phyloP scores from a whole-genome alignment of 2,113 vertebrate species.

The Neolamprologus cancellatus region DNA sequence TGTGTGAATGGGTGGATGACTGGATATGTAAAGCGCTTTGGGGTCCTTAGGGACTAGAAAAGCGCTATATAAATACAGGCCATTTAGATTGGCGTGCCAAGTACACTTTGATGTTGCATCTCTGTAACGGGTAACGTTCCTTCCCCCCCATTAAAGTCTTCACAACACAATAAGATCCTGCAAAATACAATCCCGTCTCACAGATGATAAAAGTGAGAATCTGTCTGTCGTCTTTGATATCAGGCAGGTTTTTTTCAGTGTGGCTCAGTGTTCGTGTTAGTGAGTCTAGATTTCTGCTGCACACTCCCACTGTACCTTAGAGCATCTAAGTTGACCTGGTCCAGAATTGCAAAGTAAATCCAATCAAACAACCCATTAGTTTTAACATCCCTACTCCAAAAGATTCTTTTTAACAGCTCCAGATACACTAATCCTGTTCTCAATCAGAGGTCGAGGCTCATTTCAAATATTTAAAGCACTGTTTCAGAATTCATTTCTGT shows the following conservation, averaged over 20 bases:
- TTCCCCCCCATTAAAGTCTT: neutral
- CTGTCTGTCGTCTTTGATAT: neutral
- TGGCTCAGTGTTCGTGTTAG: neutral
- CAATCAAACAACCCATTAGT: neutral
- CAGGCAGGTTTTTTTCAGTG: neutral
- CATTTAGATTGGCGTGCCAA: neutral
- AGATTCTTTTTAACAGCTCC: neutral
- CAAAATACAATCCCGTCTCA: neutral
- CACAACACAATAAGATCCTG: neutral
- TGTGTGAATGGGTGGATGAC: too few relatives aligned
- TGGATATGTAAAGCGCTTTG: rapidly evolving
- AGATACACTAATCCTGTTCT: neutral
- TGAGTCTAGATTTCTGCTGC: neutral
- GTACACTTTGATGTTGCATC: neutral
- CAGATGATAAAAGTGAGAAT: neutral
- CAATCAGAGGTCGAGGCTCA: neutral
- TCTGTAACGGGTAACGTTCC: neutral
- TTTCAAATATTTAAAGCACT: neutral
- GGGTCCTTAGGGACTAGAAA: too few relatives aligned
- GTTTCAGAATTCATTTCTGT: neutral
- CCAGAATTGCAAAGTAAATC: neutral
- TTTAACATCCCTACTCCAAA: neutral
- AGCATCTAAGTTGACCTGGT: neutral
- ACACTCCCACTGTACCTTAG: neutral
- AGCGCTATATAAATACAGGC: rapidly evolving